Evolutionary conservation across 2,113 vertebrate genomes (phyloP), one percentile per base, ranked within the genome.

Genomic region (Cyprinodon brontotheroides): DNA sequence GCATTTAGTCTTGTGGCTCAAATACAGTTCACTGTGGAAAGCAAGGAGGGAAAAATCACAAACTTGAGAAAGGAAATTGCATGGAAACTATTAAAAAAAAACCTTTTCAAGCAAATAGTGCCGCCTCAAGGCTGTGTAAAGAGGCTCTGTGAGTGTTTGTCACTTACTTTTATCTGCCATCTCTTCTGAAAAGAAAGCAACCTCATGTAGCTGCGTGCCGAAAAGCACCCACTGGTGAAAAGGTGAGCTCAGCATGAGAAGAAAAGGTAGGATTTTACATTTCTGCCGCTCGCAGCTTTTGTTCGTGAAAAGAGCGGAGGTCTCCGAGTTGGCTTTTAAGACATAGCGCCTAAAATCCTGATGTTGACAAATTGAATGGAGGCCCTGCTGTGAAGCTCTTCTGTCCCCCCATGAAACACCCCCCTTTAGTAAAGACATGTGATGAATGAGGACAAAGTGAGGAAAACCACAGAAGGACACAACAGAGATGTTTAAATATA

Each of bases 261-360:
- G 79, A 62, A 80, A 83, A 81, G 70, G 78, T 65, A 70, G 39
- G 48, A 65, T 72, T 86, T 81, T 62, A 20, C 80, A 66, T 86
- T 87, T 78, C 45, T 73, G 85, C 80, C 61, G 53, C 68, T 84
- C 53, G 29, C 61, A 9, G 69, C 82, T 77, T 89, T 90, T 88
- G 83, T 87, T 85, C 47, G 3, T 61, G 1, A 4, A 65, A 65
- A 69, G 48, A 74, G 82, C 29, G 2, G 59, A 68, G 79, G 73
- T 77, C 78, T 85, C 65, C 12, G 82, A 81, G 79, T 74, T 74
- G 87, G 88, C 88, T 91, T 90, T 89, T 86, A 89, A 89, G 87
- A 77, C 10, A 5, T 62, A 53, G 72, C 13, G 36, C 79, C 62
- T 82, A 83, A 89, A 90, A 84, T 81, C 75, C 75, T 68, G 80